Evolutionary conservation across 2,113 vertebrate species (phyloP).

Genomic region (Chaenogobius annularis): DNA sequence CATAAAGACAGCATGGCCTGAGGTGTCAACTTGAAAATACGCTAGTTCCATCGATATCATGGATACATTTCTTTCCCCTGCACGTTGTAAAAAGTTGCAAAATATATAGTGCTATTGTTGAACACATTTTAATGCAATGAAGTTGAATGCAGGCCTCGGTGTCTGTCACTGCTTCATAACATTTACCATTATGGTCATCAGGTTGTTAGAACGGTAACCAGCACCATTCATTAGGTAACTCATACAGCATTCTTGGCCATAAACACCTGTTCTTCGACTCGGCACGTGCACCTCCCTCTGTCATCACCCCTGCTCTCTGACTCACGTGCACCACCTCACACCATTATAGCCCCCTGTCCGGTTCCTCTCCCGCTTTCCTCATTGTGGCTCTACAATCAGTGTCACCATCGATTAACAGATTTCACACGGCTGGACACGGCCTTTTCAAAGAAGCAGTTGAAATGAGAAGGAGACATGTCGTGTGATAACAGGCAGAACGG

Average conservation of each 20-base stretch:
- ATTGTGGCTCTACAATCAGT: slow-evolving; percentile 37
- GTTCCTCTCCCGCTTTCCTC: neutral
- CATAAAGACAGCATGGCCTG: neutral
- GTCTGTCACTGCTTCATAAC: slow-evolving; percentile 64
- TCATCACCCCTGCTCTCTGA: slow-evolving; percentile 18
- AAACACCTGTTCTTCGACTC: slow-evolving; percentile 15
- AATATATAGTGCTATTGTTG: too few relatives aligned
- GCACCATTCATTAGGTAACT: slow-evolving; percentile 59
- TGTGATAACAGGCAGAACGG: neutral
- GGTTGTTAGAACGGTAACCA: slow-evolving; percentile 49
- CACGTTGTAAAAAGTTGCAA: neutral
- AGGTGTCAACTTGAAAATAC: neutral
- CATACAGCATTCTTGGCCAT: slow-evolving; percentile 19
- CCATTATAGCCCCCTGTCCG: slow-evolving; percentile 13
- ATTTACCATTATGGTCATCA: slow-evolving; percentile 60
- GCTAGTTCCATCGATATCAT: neutral
- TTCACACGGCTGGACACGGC: slow-evolving; percentile 33
- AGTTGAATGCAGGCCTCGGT: slow-evolving; percentile 44
- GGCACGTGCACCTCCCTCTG: slow-evolving; percentile 33
- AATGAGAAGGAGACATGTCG: slow-evolving; percentile 25
- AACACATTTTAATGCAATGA: neutral
- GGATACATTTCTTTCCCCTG: neutral
- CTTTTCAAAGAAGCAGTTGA: slow-evolving; percentile 35
- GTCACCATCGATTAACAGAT: slow-evolving; percentile 61
- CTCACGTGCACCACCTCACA: slow-evolving; percentile 35